Conservation (phyloP, 2,888 invertebrate genomes). For the Lasioglossum villosulum region DNA sequence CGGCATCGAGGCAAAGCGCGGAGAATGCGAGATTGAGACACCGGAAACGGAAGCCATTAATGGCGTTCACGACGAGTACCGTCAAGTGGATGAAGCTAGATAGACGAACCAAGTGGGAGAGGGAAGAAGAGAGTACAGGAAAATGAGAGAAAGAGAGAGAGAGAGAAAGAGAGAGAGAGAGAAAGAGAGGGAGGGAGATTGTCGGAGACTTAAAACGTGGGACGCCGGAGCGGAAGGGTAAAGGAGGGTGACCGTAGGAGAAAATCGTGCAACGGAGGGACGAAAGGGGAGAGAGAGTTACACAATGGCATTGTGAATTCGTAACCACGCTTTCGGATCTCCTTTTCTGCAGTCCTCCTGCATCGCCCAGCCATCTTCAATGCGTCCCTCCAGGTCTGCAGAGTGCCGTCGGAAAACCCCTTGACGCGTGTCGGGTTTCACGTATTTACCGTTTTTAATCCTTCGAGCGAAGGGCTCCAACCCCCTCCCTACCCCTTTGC, state of each 20-base stretch:
- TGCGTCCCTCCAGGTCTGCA: conserved; percentile 15
- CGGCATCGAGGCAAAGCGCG: conserved; percentile 58
- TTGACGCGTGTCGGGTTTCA: conserved; percentile 59
- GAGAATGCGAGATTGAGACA: conserved; percentile 77
- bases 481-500: background rate
- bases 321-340: conserved; percentile 58
- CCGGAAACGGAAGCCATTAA: conserved; percentile 81
- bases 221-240: background rate
- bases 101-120: conserved; percentile 32
- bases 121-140: background rate
- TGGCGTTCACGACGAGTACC: conserved; percentile 69
- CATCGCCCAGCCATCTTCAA: conserved; percentile 47
- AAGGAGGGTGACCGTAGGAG: conserved; percentile 19
- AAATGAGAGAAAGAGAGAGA: background rate
- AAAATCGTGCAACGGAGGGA: conserved; percentile 40
- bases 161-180: conserved; percentile 8
- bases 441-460: conserved; percentile 66
- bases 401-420: conserved; percentile 45
- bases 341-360: conserved; percentile 47
- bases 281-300: conserved; percentile 59
- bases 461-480: conserved; percentile 19
- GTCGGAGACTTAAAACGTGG: conserved; percentile 7
- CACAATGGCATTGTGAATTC: conserved; percentile 79
- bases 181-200: background rate
- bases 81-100: conserved; percentile 62